These are phyloP conservation scores for Myzus persicae DNA, from an alignment of 1,140 invertebrate species.

Conservation along the genomic window DNA sequence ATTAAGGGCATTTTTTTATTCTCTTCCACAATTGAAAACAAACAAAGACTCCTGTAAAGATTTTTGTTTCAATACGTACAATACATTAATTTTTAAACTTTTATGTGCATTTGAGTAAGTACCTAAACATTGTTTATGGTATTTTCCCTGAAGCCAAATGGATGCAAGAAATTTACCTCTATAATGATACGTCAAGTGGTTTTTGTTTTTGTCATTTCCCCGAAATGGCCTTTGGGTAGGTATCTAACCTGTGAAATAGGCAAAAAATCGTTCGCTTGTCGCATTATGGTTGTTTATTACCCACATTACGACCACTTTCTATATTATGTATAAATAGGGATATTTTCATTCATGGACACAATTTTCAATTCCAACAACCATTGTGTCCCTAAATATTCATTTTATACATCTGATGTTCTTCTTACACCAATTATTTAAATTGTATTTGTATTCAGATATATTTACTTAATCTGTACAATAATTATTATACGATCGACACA, in stretches of 20 bases:
- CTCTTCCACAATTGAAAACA: background rate
- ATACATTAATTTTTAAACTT: background rate
- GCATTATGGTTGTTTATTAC: background rate
- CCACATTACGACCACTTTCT: background rate
- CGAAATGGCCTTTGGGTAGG: background rate
- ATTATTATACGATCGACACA: background rate
- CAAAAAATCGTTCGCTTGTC: background rate
- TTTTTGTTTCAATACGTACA: background rate
- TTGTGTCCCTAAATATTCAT: background rate
- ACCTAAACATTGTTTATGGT: background rate
- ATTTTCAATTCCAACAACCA: background rate
- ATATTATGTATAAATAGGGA: background rate
- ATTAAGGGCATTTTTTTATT: background rate
- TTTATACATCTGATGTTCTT: background rate
- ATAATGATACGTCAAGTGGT: background rate
- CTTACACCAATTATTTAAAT: background rate
- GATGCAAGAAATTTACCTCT: background rate
- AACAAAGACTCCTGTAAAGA: background rate
- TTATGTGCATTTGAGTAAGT: background rate
- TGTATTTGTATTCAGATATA: background rate
- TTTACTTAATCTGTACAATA: background rate
- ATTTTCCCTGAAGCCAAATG: background rate
- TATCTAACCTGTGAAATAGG: slow-evolving; percentile 1
- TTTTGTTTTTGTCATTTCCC: background rate
- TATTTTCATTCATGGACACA: background rate